Evolutionary conservation across 2,888 invertebrate species (phyloP).

Genomic region (Acronicta aceris): DNA sequence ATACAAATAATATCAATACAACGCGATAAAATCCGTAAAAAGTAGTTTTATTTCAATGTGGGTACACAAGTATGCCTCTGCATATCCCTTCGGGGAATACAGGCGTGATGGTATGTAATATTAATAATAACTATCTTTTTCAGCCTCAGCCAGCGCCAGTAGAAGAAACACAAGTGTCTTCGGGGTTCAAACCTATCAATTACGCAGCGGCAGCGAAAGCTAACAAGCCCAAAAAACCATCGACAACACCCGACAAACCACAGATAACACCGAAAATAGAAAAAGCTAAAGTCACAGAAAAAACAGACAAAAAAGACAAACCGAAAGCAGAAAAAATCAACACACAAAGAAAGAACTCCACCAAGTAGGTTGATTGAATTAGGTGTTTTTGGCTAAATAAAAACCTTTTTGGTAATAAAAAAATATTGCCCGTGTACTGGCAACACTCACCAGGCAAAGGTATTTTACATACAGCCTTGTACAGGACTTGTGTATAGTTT

Average conservation of each 20-base stretch:
- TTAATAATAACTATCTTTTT: constrained; percentile 2
- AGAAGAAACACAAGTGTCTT: constrained; percentile 55
- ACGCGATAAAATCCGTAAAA: no score
- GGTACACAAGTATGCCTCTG: no score
- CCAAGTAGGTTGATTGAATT: constrained; percentile 67
- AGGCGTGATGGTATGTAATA: background rate
- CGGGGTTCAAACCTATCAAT: constrained; percentile 80
- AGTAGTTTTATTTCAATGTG: no score
- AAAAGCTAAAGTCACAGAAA: constrained; percentile 50
- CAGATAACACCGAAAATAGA: constrained; percentile 48
- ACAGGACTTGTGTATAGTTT: constrained; percentile 54
- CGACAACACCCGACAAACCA: constrained; percentile 66
- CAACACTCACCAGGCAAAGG: constrained; percentile 34
- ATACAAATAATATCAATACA: no score
- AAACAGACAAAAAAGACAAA: constrained; percentile 58
- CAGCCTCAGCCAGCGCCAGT: constrained; percentile 56
- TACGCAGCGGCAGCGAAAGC: constrained; percentile 86
- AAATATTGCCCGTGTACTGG: constrained; percentile 46
- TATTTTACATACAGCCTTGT: constrained; percentile 45
- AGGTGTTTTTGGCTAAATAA: constrained; percentile 42
- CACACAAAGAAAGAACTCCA: constrained; percentile 77
- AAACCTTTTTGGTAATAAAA: constrained; percentile 42
- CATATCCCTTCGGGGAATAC: no score
- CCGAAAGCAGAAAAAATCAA: constrained; percentile 50
- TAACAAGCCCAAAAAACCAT: constrained; percentile 81